A percentile compares a stretch with the other conserved stretches of the same genome.
phyloP scores from a whole-genome alignment of 2,113 vertebrate genomes.

The Cyphomyrus plagiostoma region DNA sequence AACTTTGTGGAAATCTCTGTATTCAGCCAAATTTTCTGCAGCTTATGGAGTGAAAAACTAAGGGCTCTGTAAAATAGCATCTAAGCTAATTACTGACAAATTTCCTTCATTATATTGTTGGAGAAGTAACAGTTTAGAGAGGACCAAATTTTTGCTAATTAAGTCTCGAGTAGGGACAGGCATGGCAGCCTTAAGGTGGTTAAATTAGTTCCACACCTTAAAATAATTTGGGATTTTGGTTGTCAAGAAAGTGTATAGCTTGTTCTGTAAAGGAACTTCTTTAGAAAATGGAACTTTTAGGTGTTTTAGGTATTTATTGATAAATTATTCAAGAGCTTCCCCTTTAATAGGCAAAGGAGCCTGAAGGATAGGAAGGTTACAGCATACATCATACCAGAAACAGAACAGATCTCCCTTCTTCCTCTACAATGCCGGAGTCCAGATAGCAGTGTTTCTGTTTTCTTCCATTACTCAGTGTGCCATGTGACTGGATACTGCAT shows the following conservation, averaged over 20 bases:
- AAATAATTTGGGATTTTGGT: not conserved
- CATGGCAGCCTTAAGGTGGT: not conserved
- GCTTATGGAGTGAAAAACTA: not conserved
- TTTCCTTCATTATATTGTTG: not conserved
- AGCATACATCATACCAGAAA: not conserved
- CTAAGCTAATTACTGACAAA: not conserved
- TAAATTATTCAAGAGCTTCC: not conserved
- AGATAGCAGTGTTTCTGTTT: conserved; percentile 10
- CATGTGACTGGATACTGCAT: conserved; percentile 19
- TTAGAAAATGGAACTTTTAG: not conserved
- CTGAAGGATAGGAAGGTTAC: not conserved
- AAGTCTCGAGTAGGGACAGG: not conserved
- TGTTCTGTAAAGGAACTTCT: not conserved
- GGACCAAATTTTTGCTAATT: not conserved
- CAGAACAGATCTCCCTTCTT: not conserved
- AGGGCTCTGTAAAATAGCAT: not conserved
- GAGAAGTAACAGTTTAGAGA: not conserved
- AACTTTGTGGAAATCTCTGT: not conserved
- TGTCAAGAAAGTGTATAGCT: not conserved
- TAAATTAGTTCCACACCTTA: not conserved
- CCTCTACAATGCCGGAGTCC: not conserved
- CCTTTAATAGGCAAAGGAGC: not conserved
- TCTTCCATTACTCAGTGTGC: conserved; percentile 5
- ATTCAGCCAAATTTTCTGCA: not conserved
- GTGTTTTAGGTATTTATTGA: not conserved